These are phyloP conservation scores for Hyles lineata DNA, from an alignment of 2,888 invertebrate species.

Conservation along the genomic window DNA sequence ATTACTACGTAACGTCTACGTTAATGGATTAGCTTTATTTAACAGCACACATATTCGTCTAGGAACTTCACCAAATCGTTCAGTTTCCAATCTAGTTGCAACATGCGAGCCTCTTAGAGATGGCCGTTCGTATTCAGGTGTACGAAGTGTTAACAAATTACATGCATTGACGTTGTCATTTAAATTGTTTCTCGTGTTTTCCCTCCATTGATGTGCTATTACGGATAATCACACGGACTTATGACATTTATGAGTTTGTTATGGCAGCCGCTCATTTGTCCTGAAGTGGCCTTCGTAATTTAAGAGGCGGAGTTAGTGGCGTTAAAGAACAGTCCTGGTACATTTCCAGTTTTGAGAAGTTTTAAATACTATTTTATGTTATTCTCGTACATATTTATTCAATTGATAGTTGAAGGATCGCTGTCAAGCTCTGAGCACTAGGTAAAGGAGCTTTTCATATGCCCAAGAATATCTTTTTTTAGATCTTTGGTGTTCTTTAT, in stretches of 20 bases:
- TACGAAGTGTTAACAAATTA: conserved; percentile 4
- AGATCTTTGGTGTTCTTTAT: too few species aligned
- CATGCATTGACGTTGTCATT: conserved; percentile 5
- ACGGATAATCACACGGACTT: conserved; percentile 4
- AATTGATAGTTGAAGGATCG: too few species aligned
- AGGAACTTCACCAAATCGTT: not conserved
- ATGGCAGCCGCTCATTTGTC: conserved; percentile 17
- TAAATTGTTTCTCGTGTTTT: conserved; percentile 10
- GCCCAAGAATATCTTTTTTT: too few species aligned
- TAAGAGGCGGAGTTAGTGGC: not conserved
- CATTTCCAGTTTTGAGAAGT: not conserved
- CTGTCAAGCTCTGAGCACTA: too few species aligned
- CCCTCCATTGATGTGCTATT: conserved; percentile 4
- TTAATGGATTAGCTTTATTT: too few species aligned
- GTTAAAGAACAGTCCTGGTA: not conserved
- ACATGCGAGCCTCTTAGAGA: not conserved
- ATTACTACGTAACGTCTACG: too few species aligned
- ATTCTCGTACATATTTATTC: too few species aligned
- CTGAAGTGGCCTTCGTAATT: not conserved
- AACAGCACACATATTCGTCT: too few species aligned
- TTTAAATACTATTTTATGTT: too few species aligned
- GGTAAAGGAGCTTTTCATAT: too few species aligned
- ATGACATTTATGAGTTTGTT: conserved; percentile 17
- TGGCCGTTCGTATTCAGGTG: not conserved
- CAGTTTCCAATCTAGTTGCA: not conserved